phyloP scores from a whole-genome alignment of 2,113 vertebrate genomes.

The Gorsachius goisagi region DNA sequence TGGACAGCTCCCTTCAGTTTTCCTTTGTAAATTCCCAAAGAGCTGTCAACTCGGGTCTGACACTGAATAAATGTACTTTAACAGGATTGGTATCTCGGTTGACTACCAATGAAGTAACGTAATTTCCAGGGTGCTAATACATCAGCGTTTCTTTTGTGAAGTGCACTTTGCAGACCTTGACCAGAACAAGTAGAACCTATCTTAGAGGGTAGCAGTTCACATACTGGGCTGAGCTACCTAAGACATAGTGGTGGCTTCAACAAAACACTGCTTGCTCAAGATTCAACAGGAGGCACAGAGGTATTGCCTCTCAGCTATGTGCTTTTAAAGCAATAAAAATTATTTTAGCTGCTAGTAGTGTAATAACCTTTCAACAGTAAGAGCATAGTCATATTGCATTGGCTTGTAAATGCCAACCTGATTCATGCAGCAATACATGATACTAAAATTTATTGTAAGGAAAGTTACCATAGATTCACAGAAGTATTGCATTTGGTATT shows the following conservation, averaged over 20 bases:
- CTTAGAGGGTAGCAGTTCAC: neutral
- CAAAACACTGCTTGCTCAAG: neutral
- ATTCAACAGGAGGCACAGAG: neutral
- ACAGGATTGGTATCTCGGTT: neutral
- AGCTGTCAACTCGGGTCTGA: neutral
- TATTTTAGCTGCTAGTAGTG: neutral
- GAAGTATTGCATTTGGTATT: neutral
- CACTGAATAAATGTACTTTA: neutral
- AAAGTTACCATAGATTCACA: neutral
- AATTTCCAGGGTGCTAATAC: neutral
- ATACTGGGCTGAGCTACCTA: neutral
- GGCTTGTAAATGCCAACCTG: neutral
- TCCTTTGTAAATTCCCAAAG: neutral
- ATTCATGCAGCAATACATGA: neutral
- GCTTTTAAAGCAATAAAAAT: neutral
- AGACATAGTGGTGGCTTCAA: neutral
- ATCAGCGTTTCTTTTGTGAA: neutral
- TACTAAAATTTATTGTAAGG: neutral
- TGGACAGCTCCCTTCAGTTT: neutral
- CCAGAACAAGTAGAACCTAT: neutral
- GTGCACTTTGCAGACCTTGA: neutral
- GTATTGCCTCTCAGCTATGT: neutral
- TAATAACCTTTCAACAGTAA: neutral
- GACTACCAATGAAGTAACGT: neutral
- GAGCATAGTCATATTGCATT: neutral